phyloP scores from a whole-genome alignment of 2,888 invertebrate species.

The Caprella mutica region DNA sequence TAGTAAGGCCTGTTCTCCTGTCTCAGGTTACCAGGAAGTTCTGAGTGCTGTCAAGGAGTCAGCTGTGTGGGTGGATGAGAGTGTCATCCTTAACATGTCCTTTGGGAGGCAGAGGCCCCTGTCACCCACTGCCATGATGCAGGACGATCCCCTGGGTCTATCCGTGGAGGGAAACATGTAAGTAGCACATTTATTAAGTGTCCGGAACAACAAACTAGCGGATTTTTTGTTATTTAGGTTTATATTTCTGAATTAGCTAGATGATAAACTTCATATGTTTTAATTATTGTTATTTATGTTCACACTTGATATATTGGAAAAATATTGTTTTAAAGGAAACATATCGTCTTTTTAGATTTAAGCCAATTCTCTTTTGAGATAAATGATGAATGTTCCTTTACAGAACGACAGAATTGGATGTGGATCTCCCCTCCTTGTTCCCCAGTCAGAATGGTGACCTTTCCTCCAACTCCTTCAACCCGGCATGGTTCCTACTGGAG shows the following conservation, averaged over 20 bases:
- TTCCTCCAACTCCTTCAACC: constrained; percentile 81
- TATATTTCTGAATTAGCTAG: not conserved
- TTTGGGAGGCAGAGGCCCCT: constrained; percentile 47
- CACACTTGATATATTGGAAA: too few relatives aligned
- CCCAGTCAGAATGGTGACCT: constrained; percentile 77
- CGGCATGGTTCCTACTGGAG: constrained; percentile 90
- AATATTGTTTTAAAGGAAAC: too few relatives aligned
- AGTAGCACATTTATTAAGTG: too few relatives aligned
- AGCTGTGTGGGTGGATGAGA: constrained; percentile 95
- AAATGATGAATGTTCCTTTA: not conserved
- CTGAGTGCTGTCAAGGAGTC: constrained; percentile 92
- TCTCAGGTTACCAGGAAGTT: constrained; percentile 65
- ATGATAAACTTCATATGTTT: too few relatives aligned
- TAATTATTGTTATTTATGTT: too few relatives aligned
- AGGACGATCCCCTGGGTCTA: constrained; percentile 84
- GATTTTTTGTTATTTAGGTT: too few relatives aligned
- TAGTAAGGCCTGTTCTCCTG: too few relatives aligned
- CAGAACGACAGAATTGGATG: constrained; percentile 40
- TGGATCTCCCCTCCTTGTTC: constrained; percentile 74
- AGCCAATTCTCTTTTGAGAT: too few relatives aligned
- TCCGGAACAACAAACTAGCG: too few relatives aligned
- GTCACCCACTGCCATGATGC: constrained; percentile 71
- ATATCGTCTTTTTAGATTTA: too few relatives aligned
- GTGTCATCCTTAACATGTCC: constrained; percentile 30
- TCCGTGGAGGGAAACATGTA: constrained; percentile 82